phyloP scores from a whole-genome alignment of 2,888 invertebrate species.

The Patella depressa region DNA sequence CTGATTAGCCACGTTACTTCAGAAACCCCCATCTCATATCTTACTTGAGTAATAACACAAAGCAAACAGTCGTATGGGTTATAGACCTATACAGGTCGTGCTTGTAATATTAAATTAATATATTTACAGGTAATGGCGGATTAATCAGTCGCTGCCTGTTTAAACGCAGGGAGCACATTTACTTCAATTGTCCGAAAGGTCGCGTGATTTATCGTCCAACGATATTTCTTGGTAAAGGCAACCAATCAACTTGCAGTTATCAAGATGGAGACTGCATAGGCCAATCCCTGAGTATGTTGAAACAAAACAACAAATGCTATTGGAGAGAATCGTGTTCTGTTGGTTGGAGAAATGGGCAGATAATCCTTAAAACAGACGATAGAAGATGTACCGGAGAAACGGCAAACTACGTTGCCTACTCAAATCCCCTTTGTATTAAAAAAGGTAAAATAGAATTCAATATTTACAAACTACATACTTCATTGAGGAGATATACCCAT shows the following conservation, averaged over 20 bases:
- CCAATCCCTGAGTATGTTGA: slow-evolving; percentile 20
- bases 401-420: slow-evolving; percentile 23
- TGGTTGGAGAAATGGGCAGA: slow-evolving; percentile 24
- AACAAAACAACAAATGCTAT: slow-evolving; percentile 35
- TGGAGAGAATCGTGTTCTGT: slow-evolving; percentile 29
- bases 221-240: slow-evolving; percentile 20
- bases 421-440: slow-evolving; percentile 19
- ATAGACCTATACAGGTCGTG: too few relatives aligned
- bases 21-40: too few relatives aligned
- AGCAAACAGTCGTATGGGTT: too few relatives aligned
- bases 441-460: slow-evolving; percentile 12
- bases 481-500: too few relatives aligned
- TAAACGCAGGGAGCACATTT: slow-evolving; percentile 20
- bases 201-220: slow-evolving; percentile 27
- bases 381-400: slow-evolving; percentile 18
- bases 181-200: slow-evolving; percentile 28
- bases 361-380: slow-evolving; percentile 19
- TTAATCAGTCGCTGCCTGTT: slow-evolving; percentile 1
- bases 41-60: too few relatives aligned
- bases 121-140: neutral
- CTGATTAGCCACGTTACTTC: too few relatives aligned
- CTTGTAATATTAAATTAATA: too few relatives aligned
- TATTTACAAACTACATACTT: too few relatives aligned
- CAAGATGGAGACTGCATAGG: slow-evolving; percentile 27
- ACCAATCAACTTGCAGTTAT: slow-evolving; percentile 9